phyloP scores from a whole-genome alignment of 2,113 vertebrate species.

The Hymenochirus boettgeri region DNA sequence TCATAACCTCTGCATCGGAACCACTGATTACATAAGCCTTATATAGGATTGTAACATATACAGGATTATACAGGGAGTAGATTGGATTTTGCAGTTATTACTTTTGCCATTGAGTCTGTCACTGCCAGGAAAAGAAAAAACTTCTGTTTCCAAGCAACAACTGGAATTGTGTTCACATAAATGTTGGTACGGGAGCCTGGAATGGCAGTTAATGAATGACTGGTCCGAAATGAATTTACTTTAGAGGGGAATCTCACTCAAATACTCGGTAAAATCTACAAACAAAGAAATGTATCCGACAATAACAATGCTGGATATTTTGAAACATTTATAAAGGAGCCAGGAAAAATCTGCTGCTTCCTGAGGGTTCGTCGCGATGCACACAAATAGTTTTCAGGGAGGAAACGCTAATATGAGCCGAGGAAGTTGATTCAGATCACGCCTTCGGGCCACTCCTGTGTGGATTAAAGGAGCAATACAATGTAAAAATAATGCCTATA shows the following conservation, averaged over 20 bases:
- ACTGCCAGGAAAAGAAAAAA: too few species aligned
- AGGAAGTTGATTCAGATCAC: slow-evolving; percentile 46
- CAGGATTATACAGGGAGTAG: too few species aligned
- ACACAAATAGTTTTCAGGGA: slow-evolving; percentile 46
- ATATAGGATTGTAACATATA: too few species aligned
- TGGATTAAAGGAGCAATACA: slow-evolving; percentile 3
- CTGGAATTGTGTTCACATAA: too few species aligned
- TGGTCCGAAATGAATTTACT: background rate
- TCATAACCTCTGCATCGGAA: too few species aligned
- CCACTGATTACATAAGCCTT: too few species aligned
- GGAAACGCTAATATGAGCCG: slow-evolving; percentile 46
- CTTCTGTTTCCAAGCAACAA: too few species aligned
- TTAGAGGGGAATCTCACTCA: background rate
- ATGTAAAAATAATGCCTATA: too few species aligned
- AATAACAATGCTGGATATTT: slow-evolving; percentile 11
- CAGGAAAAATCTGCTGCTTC: slow-evolving; percentile 42
- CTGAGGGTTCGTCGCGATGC: slow-evolving; percentile 45
- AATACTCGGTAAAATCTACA: too few species aligned
- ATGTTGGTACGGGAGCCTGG: background rate
- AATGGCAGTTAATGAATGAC: background rate
- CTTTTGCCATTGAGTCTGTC: too few species aligned
- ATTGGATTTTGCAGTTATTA: too few species aligned
- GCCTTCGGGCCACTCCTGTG: slow-evolving; percentile 30
- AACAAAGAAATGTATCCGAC: background rate
- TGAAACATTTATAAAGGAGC: slow-evolving; percentile 5